Conservation (phyloP, 1,140 invertebrate species). For the Plodia interpunctella region DNA sequence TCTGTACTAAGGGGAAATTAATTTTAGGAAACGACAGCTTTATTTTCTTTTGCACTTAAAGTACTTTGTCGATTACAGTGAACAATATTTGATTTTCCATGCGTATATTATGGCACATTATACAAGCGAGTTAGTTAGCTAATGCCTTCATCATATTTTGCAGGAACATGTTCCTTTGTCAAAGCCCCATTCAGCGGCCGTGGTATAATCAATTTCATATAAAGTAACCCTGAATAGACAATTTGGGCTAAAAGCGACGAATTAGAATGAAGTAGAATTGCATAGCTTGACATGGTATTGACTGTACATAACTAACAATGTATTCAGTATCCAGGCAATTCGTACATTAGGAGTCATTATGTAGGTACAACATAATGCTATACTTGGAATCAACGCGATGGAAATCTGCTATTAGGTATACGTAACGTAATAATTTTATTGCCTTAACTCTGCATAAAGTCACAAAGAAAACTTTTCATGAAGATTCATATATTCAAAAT, state of each 20-base stretch:
- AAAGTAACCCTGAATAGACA: too few relatives aligned
- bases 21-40: background rate
- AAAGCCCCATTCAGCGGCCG: background rate
- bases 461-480: too few relatives aligned
- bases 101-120: constrained; percentile 3
- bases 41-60: background rate
- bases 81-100: background rate
- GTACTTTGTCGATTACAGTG: background rate
- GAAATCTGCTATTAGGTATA: too few relatives aligned
- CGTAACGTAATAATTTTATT: too few relatives aligned
- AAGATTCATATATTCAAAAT: too few relatives aligned
- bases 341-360: background rate
- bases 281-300: too few relatives aligned
- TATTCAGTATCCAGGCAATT: background rate
- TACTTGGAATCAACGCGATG: background rate
- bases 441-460: too few relatives aligned
- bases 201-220: too few relatives aligned
- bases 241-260: too few relatives aligned
- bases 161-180: background rate
- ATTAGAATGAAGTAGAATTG: too few relatives aligned
- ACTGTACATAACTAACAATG: background rate
- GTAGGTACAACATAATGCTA: background rate
- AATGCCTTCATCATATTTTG: background rate
- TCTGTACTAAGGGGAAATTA: too few relatives aligned
- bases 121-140: constrained; percentile 10